Conservation (phyloP, 2,113 vertebrate genomes). For the Synchiropus splendidus region DNA sequence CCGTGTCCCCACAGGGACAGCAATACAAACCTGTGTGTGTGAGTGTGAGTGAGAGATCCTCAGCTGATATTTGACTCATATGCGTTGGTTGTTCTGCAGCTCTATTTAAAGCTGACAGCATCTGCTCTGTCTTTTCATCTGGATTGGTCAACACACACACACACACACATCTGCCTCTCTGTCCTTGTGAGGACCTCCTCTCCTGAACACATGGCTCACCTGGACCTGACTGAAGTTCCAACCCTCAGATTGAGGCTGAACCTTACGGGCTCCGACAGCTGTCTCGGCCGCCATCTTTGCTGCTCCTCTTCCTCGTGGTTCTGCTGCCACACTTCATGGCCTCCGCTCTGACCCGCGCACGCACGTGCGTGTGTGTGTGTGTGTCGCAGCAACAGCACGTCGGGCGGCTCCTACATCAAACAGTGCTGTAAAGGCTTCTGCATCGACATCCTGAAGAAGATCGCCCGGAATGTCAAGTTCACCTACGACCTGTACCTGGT, state of each 20-base stretch:
- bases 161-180: slow-evolving; percentile 20
- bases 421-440: slow-evolving; percentile 98
- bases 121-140: slow-evolving; percentile 55
- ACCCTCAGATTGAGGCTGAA: too few relatives aligned
- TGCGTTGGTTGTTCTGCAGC: slow-evolving; percentile 47
- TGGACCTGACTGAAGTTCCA: too few relatives aligned
- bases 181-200: slow-evolving; percentile 41
- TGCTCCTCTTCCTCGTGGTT: slow-evolving; percentile 26
- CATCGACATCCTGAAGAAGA: slow-evolving; percentile 97
- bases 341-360: slow-evolving; percentile 5
- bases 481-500: slow-evolving; percentile 97
- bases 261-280: too few relatives aligned
- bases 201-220: too few relatives aligned
- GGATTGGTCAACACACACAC: slow-evolving; percentile 34
- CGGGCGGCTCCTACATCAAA: slow-evolving; percentile 84
- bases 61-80: slow-evolving; percentile 59
- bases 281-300: too few relatives aligned
- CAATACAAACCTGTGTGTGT: too few relatives aligned
- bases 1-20: too few relatives aligned
- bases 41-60: slow-evolving; percentile 14
- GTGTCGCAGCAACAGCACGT: slow-evolving; percentile 81
- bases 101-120: slow-evolving; percentile 62
- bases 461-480: slow-evolving; percentile 91
- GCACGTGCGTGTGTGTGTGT: slow-evolving; percentile 20
- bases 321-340: slow-evolving; percentile 15